A percentile compares a stretch with the other conserved stretches of the same genome.
Conservation (phyloP, 1,140 invertebrate genomes). For the Chrysomallon squamiferum region DNA sequence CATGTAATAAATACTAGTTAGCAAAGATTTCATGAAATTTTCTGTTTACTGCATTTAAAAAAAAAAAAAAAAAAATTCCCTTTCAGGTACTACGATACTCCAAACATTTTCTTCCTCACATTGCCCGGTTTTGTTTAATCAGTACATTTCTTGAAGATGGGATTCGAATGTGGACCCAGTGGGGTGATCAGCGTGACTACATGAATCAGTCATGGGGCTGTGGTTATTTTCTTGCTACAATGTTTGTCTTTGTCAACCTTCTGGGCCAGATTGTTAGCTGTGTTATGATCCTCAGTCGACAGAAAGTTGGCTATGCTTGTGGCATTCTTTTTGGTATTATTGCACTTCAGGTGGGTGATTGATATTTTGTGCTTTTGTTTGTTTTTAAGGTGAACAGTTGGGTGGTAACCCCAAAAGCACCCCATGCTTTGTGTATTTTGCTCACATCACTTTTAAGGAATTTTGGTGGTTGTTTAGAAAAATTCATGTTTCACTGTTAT, state of each 20-base stretch:
- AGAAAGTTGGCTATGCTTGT: conserved; percentile 93
- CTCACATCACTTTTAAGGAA: neutral
- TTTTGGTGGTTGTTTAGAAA: too few species aligned
- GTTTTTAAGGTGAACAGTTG: neutral
- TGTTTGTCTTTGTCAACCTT: conserved; percentile 95
- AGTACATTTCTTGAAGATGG: conserved; percentile 99
- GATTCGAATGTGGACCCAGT: conserved; percentile 98
- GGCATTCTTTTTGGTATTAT: conserved; percentile 96
- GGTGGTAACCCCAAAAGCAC: neutral
- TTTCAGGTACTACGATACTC: conserved; percentile 87
- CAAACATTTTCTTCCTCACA: conserved; percentile 92
- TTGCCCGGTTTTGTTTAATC: conserved; percentile 96
- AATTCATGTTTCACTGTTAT: too few species aligned
- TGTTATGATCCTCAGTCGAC: conserved; percentile 91
- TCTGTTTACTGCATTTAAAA: too few species aligned
- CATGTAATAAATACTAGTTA: too few species aligned
- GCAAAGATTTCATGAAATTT: too few species aligned
- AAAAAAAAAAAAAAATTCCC: too few species aligned
- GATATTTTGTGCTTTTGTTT: neutral
- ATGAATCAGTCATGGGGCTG: conserved; percentile 93
- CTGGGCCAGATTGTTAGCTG: conserved; percentile 94
- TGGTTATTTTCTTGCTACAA: conserved; percentile 87
- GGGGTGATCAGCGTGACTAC: conserved; percentile 97
- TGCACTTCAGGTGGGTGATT: conserved; percentile 77
- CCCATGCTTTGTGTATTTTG: neutral